A percentile compares a stretch with the other conserved stretches of the same genome.
These are phyloP conservation scores for Aleadryas rufinucha DNA, from an alignment of 2,113 vertebrate genomes.

Conservation along the genomic window DNA sequence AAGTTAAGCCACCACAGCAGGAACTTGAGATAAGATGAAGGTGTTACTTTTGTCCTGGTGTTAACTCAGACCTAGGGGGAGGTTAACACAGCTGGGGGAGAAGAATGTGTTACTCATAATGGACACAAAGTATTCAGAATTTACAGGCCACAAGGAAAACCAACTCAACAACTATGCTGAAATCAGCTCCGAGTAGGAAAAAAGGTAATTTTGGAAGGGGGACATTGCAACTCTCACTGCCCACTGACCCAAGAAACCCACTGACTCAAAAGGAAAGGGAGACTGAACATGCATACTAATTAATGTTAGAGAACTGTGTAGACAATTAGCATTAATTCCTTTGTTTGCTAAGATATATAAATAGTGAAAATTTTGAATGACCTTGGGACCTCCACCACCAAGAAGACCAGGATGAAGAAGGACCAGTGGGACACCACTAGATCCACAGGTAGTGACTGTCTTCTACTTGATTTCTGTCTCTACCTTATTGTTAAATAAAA, in stretches of 20 bases:
- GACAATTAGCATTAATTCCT: neutral
- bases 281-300: neutral
- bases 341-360: neutral
- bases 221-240: neutral
- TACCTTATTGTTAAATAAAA: neutral
- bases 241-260: neutral
- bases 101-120: neutral
- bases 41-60: neutral
- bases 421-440: accelerated
- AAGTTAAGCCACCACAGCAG: neutral
- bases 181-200: neutral
- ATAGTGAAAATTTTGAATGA: neutral
- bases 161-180: neutral
- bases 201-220: neutral
- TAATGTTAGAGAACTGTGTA: too few relatives aligned
- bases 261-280: neutral
- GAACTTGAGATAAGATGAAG: neutral
- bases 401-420: neutral
- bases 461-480: neutral
- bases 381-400: neutral
- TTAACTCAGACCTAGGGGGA: neutral
- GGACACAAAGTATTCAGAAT: neutral
- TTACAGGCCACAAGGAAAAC: neutral
- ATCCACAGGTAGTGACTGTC: neutral
- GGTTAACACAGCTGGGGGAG: neutral